These are phyloP conservation scores for Peromyscus nudipes DNA, from an alignment of 2,797 vertebrate species.

Conservation along the genomic window DNA sequence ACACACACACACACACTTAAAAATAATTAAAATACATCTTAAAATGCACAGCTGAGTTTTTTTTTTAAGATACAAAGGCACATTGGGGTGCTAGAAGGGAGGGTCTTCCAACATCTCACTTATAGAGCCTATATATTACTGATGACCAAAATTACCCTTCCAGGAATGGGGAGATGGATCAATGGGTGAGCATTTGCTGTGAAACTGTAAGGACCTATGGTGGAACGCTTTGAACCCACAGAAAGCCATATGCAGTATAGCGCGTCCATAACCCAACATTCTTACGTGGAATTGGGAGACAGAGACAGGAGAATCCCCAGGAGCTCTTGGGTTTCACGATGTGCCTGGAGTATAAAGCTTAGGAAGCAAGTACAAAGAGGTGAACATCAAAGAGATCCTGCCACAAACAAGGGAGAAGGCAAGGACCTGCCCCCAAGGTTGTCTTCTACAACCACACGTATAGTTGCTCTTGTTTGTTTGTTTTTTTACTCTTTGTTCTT, in stretches of 20 bases:
- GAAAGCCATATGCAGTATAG: background rate
- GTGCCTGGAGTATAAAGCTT: background rate
- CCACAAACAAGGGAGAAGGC: background rate
- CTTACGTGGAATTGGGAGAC: background rate
- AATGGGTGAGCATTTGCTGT: background rate
- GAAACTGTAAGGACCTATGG: background rate
- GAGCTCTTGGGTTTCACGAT: background rate
- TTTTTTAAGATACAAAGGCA: background rate
- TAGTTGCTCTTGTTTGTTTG: too few species aligned
- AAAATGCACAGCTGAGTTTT: background rate
- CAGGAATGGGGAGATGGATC: background rate
- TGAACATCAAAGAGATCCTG: background rate
- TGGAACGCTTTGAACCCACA: background rate
- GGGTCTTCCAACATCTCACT: background rate
- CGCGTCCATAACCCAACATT: background rate
- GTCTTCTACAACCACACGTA: background rate
- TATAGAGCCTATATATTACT: background rate
- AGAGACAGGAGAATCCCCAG: background rate
- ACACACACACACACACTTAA: background rate
- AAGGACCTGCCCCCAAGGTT: background rate
- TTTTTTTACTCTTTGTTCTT: background rate
- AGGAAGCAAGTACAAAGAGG: background rate
- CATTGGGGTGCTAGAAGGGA: background rate
- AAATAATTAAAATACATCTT: background rate
- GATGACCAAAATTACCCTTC: background rate